Evolutionary conservation across 2,888 invertebrate species (phyloP), one percentile per base, ranked within the genome.

Genomic region (Mesorhabditis sp.): DNA sequence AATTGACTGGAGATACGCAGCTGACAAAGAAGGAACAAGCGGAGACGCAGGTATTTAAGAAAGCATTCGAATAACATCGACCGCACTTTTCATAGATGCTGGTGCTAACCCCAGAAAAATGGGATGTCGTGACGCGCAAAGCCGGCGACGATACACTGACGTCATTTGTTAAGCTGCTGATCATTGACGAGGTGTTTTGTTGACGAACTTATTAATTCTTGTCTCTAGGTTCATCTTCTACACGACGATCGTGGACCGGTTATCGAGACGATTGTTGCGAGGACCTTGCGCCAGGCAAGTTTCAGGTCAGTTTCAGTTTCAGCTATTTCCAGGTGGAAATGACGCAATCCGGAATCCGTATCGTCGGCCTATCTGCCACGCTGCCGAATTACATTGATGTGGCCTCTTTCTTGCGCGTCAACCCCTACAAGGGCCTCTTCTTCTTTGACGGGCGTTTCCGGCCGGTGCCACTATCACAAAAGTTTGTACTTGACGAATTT

Each of bases 51-150:
- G 88, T 87, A 70, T 50, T 10, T 50, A n/a, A 50, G n/a, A 50
- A 28, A 28, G 28, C 28, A 28, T 28, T 28, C 28, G 28, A 28
- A 2, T 28, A 28, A 6, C 4, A 13, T 44, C 10, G 10, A 10
- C 28, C 2, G 4, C 13, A 4, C 5, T 15, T 5, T 45, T 28
- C 28, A 28, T 77, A 89, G 88, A 95, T 98, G 92, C 90, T 99
- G 65, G 93, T 99, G 2, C 94, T 96, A 2, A 99, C 98, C 0
- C 98, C 98, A 0, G 98, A 99, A 87, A 99, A 99, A 85, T 98
- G 98, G 97, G 98, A 99, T 86, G 95, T 99, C 5, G 94, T 98
- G 2, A 97, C 97, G 0, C 90, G 98, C 77, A 99, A 99, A 82
- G 87, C 86, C 89, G 92, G 94, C 5, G 95, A 95, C 86, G 92